Conservation (phyloP, 2,888 invertebrate genomes). For the Drosophila leonis region DNA sequence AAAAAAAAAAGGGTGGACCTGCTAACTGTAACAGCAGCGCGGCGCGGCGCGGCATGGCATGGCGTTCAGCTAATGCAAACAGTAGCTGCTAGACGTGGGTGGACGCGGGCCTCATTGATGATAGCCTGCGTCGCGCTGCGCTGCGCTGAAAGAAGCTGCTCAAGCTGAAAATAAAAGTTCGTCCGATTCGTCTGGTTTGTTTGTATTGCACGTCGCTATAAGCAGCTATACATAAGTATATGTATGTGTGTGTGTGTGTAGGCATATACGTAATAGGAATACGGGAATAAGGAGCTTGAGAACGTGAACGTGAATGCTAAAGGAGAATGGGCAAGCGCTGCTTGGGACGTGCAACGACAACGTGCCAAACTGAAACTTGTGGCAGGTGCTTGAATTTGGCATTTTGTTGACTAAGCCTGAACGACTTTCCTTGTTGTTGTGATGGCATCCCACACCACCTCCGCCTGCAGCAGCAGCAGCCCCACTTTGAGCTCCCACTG, state of each 20-base stretch:
- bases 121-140: conserved; percentile 19
- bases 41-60: not conserved
- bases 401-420: conserved; percentile 79
- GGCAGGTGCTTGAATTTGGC: conserved; percentile 78
- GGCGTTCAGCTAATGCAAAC: conserved; percentile 49
- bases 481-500: not conserved
- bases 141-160: conserved; percentile 16
- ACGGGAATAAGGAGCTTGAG: conserved; percentile 6
- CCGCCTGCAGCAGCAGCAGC: not conserved
- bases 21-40: conserved; percentile 1
- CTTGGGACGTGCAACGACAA: conserved; percentile 56
- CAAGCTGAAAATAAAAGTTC: conserved; percentile 55
- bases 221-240: conserved; percentile 51
- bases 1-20: conserved; percentile 34
- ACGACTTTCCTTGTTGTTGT: conserved; percentile 67
- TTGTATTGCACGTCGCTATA: conserved; percentile 64
- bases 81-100: conserved; percentile 20
- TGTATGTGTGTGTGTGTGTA: not conserved
- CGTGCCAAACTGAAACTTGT: conserved; percentile 74
- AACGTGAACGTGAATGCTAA: conserved; percentile 5
- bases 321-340: conserved; percentile 25
- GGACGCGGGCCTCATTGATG: conserved; percentile 42
- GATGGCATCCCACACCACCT: not conserved
- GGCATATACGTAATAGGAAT: conserved; percentile 22
- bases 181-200: conserved; percentile 33